These are phyloP conservation scores for Neopelma chrysocephalum DNA, from an alignment of 2,797 vertebrate genomes.

Conservation along the genomic window DNA sequence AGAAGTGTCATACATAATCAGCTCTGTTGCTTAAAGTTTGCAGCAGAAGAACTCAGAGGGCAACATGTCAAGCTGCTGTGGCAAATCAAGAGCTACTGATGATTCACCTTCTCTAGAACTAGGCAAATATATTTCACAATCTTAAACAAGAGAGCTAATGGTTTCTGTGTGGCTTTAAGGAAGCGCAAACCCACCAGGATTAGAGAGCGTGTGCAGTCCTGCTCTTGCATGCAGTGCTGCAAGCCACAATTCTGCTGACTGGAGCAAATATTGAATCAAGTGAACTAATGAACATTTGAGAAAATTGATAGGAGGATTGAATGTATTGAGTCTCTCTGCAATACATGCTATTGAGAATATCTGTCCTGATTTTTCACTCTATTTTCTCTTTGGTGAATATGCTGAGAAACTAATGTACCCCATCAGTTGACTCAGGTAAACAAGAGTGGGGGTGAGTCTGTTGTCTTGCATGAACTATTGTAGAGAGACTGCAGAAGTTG, in stretches of 20 bases:
- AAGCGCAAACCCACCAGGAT: background rate
- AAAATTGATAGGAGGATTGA: background rate
- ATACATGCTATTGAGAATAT: background rate
- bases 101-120: background rate
- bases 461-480: background rate
- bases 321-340: background rate
- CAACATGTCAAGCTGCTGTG: background rate
- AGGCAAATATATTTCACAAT: background rate
- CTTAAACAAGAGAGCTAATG: background rate
- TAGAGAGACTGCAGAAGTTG: background rate
- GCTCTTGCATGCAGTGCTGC: background rate
- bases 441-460: background rate
- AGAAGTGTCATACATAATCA: background rate
- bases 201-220: background rate
- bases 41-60: background rate
- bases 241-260: background rate
- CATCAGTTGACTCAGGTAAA: background rate
- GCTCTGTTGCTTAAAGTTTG: background rate
- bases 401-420: background rate
- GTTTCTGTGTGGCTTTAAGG: background rate
- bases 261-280: background rate
- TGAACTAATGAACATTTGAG: background rate
- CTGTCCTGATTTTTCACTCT: background rate
- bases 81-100: background rate
- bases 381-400: background rate